Base-by-base conservation (phyloP, 2,797 vertebrate species). In the Gymnopithys bicolor region DNA sequence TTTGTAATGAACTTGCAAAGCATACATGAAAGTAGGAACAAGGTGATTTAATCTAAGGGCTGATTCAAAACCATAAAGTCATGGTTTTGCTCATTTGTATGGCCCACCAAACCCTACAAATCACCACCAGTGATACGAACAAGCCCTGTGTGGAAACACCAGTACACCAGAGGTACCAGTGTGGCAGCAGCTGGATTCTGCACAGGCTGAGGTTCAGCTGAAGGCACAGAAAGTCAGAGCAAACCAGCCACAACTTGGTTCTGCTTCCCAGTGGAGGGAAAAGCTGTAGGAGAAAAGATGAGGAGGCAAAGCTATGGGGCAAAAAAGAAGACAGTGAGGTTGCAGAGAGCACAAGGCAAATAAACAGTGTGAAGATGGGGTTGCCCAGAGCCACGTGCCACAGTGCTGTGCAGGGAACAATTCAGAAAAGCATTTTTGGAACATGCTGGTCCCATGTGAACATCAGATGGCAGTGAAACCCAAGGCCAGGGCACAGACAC, bases 11-110 rank as follows among this genome's bases (percentile, higher is more conserved):
- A 88, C 66, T 80, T 56, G 60, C 3, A 24, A 79, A 90, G 70
- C 79, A 84, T 84, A 32, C 59, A 14, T 25, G 51, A 91, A 75
- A 97, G 95, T 70, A 96, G 84, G 95, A 97, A 97, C 87, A 59
- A 2, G 1, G 63, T 89, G 96, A 96, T 91, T 91, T 95, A 90
- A 96, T 73, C 46, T 4, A 5, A 92, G 85, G 48, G 68, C 74
- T 82, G 94, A 67, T 97, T 96, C 95, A 89, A 93, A 96, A 56
- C 25, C 35, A 67, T 90, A 39, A 83, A 87, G 88, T 56, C 90
- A 69, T 23, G 41, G 48, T 51, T 87, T 71, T 80, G 58, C 48
- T 75, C 23, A 25, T 59, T 48, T 27, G 7, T 35, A 41, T 22
- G 48, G 74, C 45, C 28, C 83, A 52, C 53, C 62, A 67, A 86